Base-by-base conservation (phyloP, 2,113 vertebrate species). In the Chamaetylas fuelleborni region DNA sequence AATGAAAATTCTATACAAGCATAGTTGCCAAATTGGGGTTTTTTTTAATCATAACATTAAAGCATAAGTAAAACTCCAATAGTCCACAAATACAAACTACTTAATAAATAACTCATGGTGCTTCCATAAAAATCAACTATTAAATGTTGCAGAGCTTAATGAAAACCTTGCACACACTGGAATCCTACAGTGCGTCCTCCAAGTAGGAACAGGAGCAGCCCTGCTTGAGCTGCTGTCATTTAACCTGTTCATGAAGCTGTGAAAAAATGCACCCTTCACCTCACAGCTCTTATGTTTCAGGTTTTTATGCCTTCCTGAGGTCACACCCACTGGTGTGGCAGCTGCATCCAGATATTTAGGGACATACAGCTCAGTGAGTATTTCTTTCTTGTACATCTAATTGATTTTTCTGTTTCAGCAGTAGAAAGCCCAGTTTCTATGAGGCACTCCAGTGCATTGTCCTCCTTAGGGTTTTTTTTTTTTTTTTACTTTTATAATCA, bases 81-180 rank as follows among this genome's bases (percentile, higher is more conserved):
- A 80, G 70, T 72, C 79, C 71, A 73, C 85, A 65, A 65, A 87
- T 77, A 69, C 86, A 82, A 92, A 77, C 54, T 92, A 38, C 57
- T 82, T 94, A 86, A 93, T 91, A 96, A 90, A 8, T 69, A 90
- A 95, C 88, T 95, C 54, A 92, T 61, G 74, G 70, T 65, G 31
- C 90, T 80, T 77, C 88, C 71, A 82, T 53, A 77, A 88, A 96
- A 73, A 71, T 61, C 54, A 54, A 20, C 81, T 83, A 36, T 33
- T 80, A 90, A 54, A 50, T 80, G 58, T 90, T 88, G 81, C 40
- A 80, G 57, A 93, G 45, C 58, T 85, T 96, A 94, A 96, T 88
- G 90, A 77, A 83, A 96, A 62, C 74, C 92, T 73, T 26, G n/a
- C 81, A 45, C 1, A 5, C 57, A 9, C 66, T 82, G 82, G 45